Evolutionary conservation across 2,888 invertebrate species (phyloP).

Genomic region (Chorisops tibialis): DNA sequence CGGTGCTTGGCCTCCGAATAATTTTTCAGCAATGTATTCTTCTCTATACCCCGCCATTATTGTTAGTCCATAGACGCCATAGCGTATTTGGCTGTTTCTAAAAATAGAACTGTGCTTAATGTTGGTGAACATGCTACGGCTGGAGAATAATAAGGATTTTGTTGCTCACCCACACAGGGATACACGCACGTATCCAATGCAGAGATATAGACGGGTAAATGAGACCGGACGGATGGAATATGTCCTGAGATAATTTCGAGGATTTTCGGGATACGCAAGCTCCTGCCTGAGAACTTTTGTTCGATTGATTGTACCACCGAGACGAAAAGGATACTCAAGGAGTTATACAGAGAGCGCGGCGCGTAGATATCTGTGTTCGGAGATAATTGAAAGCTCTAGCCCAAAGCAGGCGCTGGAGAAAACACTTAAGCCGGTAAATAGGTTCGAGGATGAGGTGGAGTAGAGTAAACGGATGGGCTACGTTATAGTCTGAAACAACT

Average conservation of each 20-base stretch:
- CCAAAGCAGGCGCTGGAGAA: no score
- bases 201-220: no score
- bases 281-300: slow-evolving; percentile 7
- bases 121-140: neutral
- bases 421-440: no score
- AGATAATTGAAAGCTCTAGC: neutral
- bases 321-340: neutral
- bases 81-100: slow-evolving; percentile 21
- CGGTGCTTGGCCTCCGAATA: no score
- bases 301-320: neutral
- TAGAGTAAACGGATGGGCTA: neutral
- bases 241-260: neutral
- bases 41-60: neutral
- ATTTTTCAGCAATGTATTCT: neutral
- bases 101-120: slow-evolving; percentile 13
- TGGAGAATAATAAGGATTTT: neutral
- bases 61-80: slow-evolving; percentile 6
- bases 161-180: no score
- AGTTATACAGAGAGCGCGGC: neutral
- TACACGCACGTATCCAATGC: no score
- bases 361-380: no score
- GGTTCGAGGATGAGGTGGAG: neutral
- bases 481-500: neutral
- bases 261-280: neutral
- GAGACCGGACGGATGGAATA: no score